phyloP scores from a whole-genome alignment of 2,888 invertebrate genomes.

The Lithophane leautieri region DNA sequence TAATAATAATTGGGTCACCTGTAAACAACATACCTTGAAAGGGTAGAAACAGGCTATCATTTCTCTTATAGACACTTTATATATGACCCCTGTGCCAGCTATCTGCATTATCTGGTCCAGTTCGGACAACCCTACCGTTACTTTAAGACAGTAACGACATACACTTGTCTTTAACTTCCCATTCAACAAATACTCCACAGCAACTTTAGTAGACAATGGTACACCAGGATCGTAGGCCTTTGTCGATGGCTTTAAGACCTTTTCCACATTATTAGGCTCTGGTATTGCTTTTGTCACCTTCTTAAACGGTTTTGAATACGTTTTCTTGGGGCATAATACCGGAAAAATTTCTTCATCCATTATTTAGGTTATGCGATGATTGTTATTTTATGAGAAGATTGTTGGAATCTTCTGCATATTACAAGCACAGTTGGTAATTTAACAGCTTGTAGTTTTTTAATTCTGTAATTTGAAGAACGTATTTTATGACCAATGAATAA shows the following conservation, averaged over 20 bases:
- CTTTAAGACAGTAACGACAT: slow-evolving; percentile 82
- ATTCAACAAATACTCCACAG: slow-evolving; percentile 79
- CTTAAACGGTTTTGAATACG: slow-evolving; percentile 52
- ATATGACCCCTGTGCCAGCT: slow-evolving; percentile 75
- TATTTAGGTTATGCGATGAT: slow-evolving; percentile 64
- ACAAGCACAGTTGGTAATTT: slow-evolving; percentile 9
- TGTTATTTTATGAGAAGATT: slow-evolving; percentile 6
- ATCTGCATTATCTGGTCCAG: slow-evolving; percentile 81
- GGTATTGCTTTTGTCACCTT: slow-evolving; percentile 9
- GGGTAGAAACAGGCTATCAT: slow-evolving; percentile 85
- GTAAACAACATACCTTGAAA: slow-evolving; percentile 77
- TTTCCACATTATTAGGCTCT: slow-evolving; percentile 20
- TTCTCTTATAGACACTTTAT: slow-evolving; percentile 81
- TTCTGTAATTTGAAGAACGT: neutral
- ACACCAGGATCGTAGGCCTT: slow-evolving; percentile 38
- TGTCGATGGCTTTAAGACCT: slow-evolving; percentile 3
- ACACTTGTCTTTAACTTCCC: slow-evolving; percentile 80
- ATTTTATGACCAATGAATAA: neutral
- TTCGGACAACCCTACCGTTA: slow-evolving; percentile 75
- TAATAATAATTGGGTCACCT: slow-evolving; percentile 31
- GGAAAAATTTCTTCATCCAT: slow-evolving; percentile 66
- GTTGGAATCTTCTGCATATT: slow-evolving; percentile 27
- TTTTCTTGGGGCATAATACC: slow-evolving; percentile 58
- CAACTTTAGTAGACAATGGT: slow-evolving; percentile 79
- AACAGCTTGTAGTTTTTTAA: neutral